A percentile compares a stretch with the other conserved stretches of the same genome.
phyloP scores from a whole-genome alignment of 2,888 invertebrate species.

The Melolontha melolontha region DNA sequence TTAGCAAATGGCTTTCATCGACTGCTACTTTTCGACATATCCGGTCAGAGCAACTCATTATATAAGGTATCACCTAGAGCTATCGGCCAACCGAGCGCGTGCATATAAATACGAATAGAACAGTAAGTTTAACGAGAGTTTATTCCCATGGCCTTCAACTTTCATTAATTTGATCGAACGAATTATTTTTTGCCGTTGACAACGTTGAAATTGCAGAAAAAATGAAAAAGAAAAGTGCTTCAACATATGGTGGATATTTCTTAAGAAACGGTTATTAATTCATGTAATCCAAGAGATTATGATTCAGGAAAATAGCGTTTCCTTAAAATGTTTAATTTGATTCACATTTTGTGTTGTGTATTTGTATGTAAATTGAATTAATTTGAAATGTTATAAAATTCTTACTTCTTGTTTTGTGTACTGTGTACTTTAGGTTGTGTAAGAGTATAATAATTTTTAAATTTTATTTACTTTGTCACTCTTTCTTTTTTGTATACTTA shows the following conservation, averaged over 20 bases:
- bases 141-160: conserved; percentile 48
- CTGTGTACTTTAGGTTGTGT: no score
- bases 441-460: no score
- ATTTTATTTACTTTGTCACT: no score
- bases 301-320: not conserved
- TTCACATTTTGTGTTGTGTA: no score
- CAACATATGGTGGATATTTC: no score
- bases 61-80: conserved; percentile 29
- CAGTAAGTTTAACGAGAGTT: conserved; percentile 22
- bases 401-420: no score
- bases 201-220: conserved; percentile 28
- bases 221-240: conserved; percentile 1
- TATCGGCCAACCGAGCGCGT: conserved; percentile 17
- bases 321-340: no score
- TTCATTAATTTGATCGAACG: conserved; percentile 48
- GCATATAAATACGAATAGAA: conserved; percentile 3
- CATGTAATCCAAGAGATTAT: not conserved
- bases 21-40: conserved; percentile 33
- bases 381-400: no score
- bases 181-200: conserved; percentile 32
- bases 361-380: no score
- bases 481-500: no score
- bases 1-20: conserved; percentile 2
- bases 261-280: not conserved
- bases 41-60: conserved; percentile 22